Conservation (phyloP, 2,888 invertebrate genomes). For the Phrixothrix hirtus region DNA sequence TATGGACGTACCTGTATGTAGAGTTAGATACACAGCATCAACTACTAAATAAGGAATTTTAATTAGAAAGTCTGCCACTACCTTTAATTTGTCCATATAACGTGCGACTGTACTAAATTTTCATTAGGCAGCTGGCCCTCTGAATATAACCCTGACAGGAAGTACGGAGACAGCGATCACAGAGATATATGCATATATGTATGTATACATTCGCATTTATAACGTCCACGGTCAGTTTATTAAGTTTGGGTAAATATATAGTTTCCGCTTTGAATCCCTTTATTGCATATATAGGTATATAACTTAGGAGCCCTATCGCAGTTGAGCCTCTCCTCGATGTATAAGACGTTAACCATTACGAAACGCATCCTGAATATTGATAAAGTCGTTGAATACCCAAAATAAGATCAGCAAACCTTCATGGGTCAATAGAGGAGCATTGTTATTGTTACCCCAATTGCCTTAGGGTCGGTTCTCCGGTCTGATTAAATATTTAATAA, state of each 20-base stretch:
- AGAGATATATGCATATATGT: not conserved
- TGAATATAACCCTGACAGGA: no score
- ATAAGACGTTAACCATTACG: slow-evolving; percentile 13
- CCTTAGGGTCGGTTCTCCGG: no score
- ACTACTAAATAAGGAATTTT: no score
- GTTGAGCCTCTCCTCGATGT: slow-evolving; percentile 4
- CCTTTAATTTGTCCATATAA: no score
- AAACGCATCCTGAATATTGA: slow-evolving; percentile 10
- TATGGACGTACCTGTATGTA: no score
- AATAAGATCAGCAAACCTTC: not conserved
- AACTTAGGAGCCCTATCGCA: not conserved
- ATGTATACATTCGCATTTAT: not conserved
- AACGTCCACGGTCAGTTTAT: slow-evolving; percentile 13
- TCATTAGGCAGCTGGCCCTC: no score
- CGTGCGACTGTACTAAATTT: no score
- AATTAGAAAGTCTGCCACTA: no score
- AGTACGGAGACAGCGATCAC: no score
- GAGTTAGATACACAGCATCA: no score
- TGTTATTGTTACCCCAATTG: not conserved
- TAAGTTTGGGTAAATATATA: slow-evolving; percentile 15
- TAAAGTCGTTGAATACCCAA: not conserved
- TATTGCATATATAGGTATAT: slow-evolving; percentile 3
- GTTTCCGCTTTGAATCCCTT: slow-evolving; percentile 11
- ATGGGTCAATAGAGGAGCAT: not conserved
- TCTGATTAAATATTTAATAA: no score